These are phyloP conservation scores for Dendrophyllia cribrosa DNA, from an alignment of 64 coral and sea anemone species.

Conservation along the genomic window DNA sequence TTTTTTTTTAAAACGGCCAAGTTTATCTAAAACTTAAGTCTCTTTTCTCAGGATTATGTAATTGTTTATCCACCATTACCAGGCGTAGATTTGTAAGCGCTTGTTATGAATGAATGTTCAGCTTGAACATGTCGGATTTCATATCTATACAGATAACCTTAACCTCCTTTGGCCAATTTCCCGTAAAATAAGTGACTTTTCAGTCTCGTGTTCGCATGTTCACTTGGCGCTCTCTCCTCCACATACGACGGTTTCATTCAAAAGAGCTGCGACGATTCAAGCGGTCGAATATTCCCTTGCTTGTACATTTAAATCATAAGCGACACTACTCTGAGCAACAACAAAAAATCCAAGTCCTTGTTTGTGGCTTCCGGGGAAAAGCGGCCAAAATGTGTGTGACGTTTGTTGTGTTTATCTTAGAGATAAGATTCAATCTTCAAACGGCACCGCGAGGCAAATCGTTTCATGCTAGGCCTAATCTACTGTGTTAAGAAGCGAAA, in stretches of 20 bases:
- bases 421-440: constrained; percentile 50
- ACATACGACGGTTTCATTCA: too few relatives aligned
- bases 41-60: constrained; percentile 19
- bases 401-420: constrained; percentile 31
- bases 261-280: too few relatives aligned
- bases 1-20: background rate
- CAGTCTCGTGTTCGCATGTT: background rate
- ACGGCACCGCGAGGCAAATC: background rate
- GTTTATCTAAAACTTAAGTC: background rate
- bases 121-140: too few relatives aligned
- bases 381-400: background rate
- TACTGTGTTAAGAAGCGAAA: background rate
- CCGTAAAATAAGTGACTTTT: background rate
- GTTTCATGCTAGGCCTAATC: constrained; percentile 8
- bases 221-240: too few relatives aligned
- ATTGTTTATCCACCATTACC: background rate
- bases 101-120: background rate
- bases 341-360: background rate
- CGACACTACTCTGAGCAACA: background rate
- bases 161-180: background rate
- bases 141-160: background rate
- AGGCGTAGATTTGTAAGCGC: background rate
- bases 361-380: background rate
- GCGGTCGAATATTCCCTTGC: too few relatives aligned
- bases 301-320: too few relatives aligned